phyloP scores from a whole-genome alignment of 2,888 invertebrate genomes.

The Chymomyza caudatula region DNA sequence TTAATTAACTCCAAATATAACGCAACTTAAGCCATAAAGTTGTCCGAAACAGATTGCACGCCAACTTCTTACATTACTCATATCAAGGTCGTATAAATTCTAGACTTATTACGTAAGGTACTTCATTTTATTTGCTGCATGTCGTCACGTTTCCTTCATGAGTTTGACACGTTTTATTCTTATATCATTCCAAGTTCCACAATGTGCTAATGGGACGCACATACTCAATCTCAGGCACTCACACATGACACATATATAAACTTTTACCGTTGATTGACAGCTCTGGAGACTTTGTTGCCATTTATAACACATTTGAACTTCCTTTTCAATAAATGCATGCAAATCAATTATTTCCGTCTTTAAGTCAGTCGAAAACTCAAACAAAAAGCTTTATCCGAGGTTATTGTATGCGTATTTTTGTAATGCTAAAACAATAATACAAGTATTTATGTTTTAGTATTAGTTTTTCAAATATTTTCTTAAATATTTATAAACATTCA shows the following conservation, averaged over 20 bases:
- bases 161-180: too few relatives aligned
- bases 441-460: slow-evolving; percentile 32
- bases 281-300: background rate
- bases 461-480: slow-evolving; percentile 43
- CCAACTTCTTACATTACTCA: too few relatives aligned
- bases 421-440: slow-evolving; percentile 20
- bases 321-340: background rate
- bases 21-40: too few relatives aligned
- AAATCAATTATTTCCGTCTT: background rate
- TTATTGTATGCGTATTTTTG: too few relatives aligned
- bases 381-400: background rate
- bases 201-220: background rate
- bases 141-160: too few relatives aligned
- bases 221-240: background rate
- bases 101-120: too few relatives aligned
- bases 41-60: too few relatives aligned
- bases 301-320: background rate
- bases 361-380: background rate
- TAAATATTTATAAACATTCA: slow-evolving; percentile 47
- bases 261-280: background rate
- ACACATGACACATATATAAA: background rate
- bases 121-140: too few relatives aligned
- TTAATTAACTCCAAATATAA: too few relatives aligned
- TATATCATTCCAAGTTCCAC: too few relatives aligned
- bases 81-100: too few relatives aligned